phyloP scores from a whole-genome alignment of 1,140 invertebrate species.

The Leptestheria dahalacensis region DNA sequence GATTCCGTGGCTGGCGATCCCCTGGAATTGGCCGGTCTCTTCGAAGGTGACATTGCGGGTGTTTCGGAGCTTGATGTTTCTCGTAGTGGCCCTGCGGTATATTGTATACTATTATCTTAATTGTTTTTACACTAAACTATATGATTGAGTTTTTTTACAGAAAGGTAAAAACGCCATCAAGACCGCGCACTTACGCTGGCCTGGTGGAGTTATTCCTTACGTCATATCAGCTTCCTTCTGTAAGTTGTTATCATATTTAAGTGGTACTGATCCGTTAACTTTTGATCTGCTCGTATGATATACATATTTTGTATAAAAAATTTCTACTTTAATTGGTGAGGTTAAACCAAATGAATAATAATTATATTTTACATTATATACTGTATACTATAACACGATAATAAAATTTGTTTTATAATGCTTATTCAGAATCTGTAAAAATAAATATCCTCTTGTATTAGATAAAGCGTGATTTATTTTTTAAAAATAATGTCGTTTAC shows the following conservation, averaged over 20 bases:
- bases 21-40: constrained; percentile 25
- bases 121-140: background rate
- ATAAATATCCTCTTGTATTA: no score
- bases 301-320: no score
- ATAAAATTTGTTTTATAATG: no score
- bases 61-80: background rate
- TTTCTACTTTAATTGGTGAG: no score
- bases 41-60: constrained; percentile 26
- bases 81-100: background rate
- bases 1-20: constrained; percentile 18
- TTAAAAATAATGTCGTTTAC: no score
- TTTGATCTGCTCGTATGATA: no score
- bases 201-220: constrained; percentile 27
- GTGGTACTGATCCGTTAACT: no score
- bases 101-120: background rate
- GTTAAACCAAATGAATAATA: background rate
- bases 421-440: no score
- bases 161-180: constrained; percentile 25
- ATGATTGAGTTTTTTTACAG: background rate
- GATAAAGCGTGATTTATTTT: background rate
- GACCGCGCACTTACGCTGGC: constrained; percentile 23
- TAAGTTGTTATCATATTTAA: no score
- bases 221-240: constrained; percentile 25
- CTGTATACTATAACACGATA: no score
- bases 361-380: background rate